Evolutionary conservation across 1,140 invertebrate genomes (phyloP), one percentile per base, ranked within the genome.

Genomic region (Papilio machaon): DNA sequence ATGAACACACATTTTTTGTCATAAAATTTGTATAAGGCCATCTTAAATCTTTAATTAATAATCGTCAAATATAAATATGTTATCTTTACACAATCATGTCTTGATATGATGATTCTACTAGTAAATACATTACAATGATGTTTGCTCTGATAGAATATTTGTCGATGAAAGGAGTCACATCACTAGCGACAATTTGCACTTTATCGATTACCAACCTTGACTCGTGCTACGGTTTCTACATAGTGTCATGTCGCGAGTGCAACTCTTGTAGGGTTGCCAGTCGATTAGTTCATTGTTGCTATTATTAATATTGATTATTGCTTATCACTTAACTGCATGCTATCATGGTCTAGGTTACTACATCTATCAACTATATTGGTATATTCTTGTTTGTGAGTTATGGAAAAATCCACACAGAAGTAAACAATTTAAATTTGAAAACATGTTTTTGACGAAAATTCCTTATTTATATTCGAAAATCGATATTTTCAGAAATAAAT

Each of bases 201-300:
- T 80, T 58, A 54, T 80, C 73, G 85, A 86, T 83, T 82, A 83
- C 73, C 60, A 82, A 81, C 87, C 87, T 88, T 88, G 85, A 84
- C 79, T 82, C 82, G 80, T 60, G 49, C 83, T 83, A 84, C 83
- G 64, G 30, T 64, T 79, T 73, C 52, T 52, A 49, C 49, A n/a
- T 49, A 19, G 11, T 49, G 75, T 77, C 5, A 49, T 35, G 75
- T 19, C 3, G 64, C 8, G 11, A 11, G 11, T 70, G 23, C 23
- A 35, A 70, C 64, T 35, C 5, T 70, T 70, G 30, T 70, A 70
- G 23, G 30, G 64, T 35, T 35, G 64, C 23, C 64, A 70, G 13
- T 11, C 60, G 19, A 30, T 64, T 23, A 30, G 11, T 64, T 13
- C 1, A 30, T 30, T 64, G 60, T 64, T 58, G 15, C 15, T 52